Evolutionary conservation across 53 echinoderm and acorn worm species (phyloP).

Genomic region (Hippasteria phrygiana): DNA sequence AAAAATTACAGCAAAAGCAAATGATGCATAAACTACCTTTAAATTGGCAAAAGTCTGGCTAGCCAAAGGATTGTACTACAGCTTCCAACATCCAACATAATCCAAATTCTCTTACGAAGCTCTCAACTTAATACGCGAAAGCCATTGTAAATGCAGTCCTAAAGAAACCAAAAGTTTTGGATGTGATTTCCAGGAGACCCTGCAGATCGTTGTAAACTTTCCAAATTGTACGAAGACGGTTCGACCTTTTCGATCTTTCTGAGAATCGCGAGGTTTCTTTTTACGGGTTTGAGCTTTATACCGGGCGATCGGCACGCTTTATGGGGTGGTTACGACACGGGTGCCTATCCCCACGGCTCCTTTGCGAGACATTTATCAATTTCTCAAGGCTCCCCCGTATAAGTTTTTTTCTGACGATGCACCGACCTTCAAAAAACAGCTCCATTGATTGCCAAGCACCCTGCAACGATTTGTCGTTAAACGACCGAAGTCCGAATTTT

Average conservation of each 20-base stretch:
- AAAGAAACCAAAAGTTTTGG: no score
- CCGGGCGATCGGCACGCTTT: slow-evolving; percentile 46
- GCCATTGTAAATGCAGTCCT: no score
- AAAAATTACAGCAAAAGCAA: no score
- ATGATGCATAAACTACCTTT: no score
- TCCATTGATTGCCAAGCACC: slow-evolving; percentile 11
- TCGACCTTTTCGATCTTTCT: not conserved
- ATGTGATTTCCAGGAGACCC: not conserved
- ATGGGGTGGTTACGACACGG: slow-evolving; percentile 38
- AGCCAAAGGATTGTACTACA: no score
- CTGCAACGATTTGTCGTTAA: slow-evolving; percentile 1
- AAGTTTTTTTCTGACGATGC: not conserved
- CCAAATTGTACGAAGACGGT: not conserved
- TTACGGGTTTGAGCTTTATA: not conserved
- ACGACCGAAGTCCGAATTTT: not conserved
- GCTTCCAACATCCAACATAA: no score
- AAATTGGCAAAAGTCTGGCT: no score
- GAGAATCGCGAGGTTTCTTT: not conserved
- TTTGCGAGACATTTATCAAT: slow-evolving; percentile 13
- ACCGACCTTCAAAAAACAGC: slow-evolving; percentile 15
- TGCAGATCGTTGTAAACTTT: not conserved
- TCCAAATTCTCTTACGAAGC: no score
- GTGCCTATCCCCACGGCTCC: slow-evolving; percentile 8
- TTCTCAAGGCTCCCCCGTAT: slow-evolving; percentile 16
- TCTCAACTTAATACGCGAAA: no score